A percentile compares a stretch with the other conserved stretches of the same genome.
Conservation (phyloP, 2,113 vertebrate genomes). For the Prietella phreatophila region DNA sequence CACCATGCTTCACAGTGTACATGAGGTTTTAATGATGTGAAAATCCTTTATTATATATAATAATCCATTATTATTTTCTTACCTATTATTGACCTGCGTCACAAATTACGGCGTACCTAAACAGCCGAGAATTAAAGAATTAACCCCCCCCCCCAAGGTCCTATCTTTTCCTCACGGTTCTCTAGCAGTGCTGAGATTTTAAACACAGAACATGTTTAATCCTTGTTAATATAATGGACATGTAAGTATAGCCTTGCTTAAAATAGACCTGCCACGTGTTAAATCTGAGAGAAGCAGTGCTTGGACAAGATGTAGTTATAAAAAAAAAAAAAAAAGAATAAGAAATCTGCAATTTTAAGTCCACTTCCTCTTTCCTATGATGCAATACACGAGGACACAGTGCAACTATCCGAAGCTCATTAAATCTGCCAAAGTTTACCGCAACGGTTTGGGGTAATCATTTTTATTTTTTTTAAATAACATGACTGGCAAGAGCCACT, state of each 20-base stretch:
- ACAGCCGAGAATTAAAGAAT: background rate
- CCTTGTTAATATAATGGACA: background rate
- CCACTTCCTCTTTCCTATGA: conserved; percentile 18
- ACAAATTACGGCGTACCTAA: no score
- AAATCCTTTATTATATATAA: no score
- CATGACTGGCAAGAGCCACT: background rate
- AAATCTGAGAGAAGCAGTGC: background rate
- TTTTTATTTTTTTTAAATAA: background rate
- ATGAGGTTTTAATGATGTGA: no score
- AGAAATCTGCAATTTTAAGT: background rate
- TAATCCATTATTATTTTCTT: no score
- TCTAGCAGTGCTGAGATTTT: background rate
- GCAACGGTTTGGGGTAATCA: background rate
- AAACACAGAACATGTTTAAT: background rate
- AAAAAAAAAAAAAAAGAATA: background rate
- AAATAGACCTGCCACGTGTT: conserved; percentile 5
- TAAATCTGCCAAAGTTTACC: conserved; percentile 11
- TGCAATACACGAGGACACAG: background rate
- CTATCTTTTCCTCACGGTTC: background rate
- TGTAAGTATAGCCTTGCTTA: background rate
- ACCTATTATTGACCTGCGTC: no score
- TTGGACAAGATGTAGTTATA: background rate
- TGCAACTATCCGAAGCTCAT: conserved; percentile 10
- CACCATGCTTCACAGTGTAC: no score
- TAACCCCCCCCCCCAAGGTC: background rate